These are phyloP conservation scores for Agonopterix alstromeriana DNA, from an alignment of 2,888 invertebrate species.

Conservation along the genomic window DNA sequence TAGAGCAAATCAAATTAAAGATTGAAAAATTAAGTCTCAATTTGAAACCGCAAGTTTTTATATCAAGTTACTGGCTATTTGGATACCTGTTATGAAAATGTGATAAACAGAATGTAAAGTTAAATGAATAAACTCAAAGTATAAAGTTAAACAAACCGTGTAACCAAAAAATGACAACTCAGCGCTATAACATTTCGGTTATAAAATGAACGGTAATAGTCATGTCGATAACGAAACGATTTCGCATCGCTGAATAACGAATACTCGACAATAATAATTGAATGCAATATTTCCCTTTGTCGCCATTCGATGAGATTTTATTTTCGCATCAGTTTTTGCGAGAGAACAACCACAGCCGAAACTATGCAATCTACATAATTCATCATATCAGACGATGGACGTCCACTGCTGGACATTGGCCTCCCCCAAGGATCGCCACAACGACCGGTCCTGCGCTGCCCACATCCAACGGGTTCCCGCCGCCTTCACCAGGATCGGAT, in stretches of 20 bases:
- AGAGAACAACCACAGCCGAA: not conserved
- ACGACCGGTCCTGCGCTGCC: too few species aligned
- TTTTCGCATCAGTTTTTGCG: not conserved
- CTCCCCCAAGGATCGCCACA: too few species aligned
- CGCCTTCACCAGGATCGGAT: too few species aligned
- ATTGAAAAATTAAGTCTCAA: too few species aligned
- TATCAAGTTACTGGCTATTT: too few species aligned
- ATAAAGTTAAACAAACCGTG: not conserved
- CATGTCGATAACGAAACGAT: slow-evolving; percentile 32
- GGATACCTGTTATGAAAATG: too few species aligned
- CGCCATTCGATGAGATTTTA: slow-evolving; percentile 7
- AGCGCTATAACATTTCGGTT: not conserved
- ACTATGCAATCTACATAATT: not conserved
- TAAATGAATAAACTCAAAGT: too few species aligned
- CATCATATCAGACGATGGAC: not conserved
- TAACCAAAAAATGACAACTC: not conserved
- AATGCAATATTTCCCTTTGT: slow-evolving; percentile 36
- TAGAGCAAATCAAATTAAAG: too few species aligned
- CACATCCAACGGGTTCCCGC: too few species aligned
- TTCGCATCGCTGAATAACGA: slow-evolving; percentile 45
- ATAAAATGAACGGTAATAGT: slow-evolving; percentile 18
- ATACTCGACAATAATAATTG: slow-evolving; percentile 36
- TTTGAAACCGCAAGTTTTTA: too few species aligned
- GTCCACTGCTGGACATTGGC: too few species aligned
- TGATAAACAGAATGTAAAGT: too few species aligned